These are phyloP conservation scores for Cataglyphis altisquamis DNA, from an alignment of 2,888 invertebrate genomes.

Conservation along the genomic window DNA sequence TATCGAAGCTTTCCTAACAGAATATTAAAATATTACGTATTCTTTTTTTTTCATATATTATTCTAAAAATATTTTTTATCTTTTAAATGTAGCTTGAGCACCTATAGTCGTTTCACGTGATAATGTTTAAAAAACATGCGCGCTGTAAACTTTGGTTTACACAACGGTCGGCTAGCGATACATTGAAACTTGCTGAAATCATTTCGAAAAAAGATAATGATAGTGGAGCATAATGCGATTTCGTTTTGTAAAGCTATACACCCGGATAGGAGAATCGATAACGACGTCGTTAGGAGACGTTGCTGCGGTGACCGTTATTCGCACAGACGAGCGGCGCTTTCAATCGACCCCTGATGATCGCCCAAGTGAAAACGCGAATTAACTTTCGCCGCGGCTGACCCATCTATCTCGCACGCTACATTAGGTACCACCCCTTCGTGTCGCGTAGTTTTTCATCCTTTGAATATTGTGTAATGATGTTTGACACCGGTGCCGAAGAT, in stretches of 20 bases:
- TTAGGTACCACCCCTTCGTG: constrained; percentile 80
- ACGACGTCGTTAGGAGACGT: constrained; percentile 78
- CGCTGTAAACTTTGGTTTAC: not conserved
- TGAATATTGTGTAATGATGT: constrained; percentile 83
- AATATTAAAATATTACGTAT: not conserved
- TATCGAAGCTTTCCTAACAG: not conserved
- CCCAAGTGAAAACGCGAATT: constrained; percentile 81
- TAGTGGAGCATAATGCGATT: constrained; percentile 63
- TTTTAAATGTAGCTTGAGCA: not conserved
- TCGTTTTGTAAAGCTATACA: constrained; percentile 60
- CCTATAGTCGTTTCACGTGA: not conserved
- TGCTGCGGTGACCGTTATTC: constrained; percentile 76
- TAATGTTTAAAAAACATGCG: not conserved
- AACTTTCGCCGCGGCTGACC: constrained; percentile 79
- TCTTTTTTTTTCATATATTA: not conserved
- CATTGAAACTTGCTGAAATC: not conserved
- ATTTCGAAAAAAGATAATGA: constrained; percentile 36
- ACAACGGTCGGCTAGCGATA: constrained; percentile 4
- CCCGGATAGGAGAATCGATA: constrained; percentile 72
- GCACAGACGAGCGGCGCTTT: constrained; percentile 74
- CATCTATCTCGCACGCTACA: constrained; percentile 85
- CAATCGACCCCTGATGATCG: constrained; percentile 73
- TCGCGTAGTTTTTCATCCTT: constrained; percentile 76
- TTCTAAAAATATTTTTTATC: not conserved
- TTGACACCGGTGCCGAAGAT: constrained; percentile 78